Evolutionary conservation across 2,113 vertebrate genomes (phyloP), one percentile per base, ranked within the genome.

Genomic region (Pollachius pollachius): DNA sequence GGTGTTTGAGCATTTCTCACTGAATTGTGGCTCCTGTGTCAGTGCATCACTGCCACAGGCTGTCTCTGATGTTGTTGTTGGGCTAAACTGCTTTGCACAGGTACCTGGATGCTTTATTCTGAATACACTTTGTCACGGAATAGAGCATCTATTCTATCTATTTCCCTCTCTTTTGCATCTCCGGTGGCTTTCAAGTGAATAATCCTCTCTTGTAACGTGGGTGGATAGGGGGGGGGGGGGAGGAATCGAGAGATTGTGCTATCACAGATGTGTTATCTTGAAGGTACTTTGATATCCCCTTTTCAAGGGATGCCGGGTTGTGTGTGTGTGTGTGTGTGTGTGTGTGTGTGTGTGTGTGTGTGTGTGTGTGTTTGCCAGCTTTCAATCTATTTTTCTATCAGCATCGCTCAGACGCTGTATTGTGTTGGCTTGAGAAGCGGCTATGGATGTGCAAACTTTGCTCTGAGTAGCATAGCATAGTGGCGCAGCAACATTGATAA

Each of bases 371-470:
- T 75, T 81, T 75, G 79, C 63, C 66, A 76, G 71, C 69, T 85
- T 89, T 83, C 87, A 87, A 90, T 89, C 82, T 87, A 77, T 82
- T 89, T 89, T 89, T 86, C 85, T 65, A 87, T 89, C 86, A 86
- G 77, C 78, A 59, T 80, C 78, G 75, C 67, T 74, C 79, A 79
- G 78, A 68, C 69, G 67, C 23, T 61, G 37, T 80, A 69, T 72
- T 71, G 62, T 72, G 30, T 71, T 66, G 71, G 76, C 70, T 75
- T 58, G 72, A 66, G 71, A 75, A 69, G 34, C 81, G 78, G 79
- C 75, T 80, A 82, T 61, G 62, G 76, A 72, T 75, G 74, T 74
- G 69, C 78, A 72, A 83, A 80, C 79, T 77, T 65, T 2, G 72
- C 54, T 72, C 62, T 62, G 73, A 61, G 67, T 17, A 11, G 60